These are phyloP conservation scores for Empidonax traillii DNA, from an alignment of 2,113 vertebrate genomes.

Conservation along the genomic window DNA sequence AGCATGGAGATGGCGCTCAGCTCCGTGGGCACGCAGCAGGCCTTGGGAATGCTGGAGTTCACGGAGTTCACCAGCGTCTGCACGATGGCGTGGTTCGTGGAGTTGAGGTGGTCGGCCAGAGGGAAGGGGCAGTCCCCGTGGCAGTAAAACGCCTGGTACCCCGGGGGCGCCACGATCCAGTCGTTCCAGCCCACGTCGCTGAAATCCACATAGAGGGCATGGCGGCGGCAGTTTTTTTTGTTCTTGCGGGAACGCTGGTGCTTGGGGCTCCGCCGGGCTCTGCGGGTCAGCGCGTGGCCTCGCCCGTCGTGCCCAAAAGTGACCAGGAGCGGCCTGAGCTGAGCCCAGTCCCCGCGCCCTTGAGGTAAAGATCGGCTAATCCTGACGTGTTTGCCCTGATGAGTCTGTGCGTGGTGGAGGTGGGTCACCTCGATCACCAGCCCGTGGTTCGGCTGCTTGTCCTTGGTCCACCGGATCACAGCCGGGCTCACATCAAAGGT, in stretches of 20 bases:
- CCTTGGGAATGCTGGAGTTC: slow-evolving; percentile 96
- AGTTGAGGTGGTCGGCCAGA: slow-evolving; percentile 96
- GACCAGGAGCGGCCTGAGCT: slow-evolving; percentile 93
- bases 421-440: slow-evolving; percentile 91
- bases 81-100: slow-evolving; percentile 97
- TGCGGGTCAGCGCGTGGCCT: slow-evolving; percentile 85
- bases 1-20: slow-evolving; percentile 99
- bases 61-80: slow-evolving; percentile 99
- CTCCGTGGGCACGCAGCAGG: slow-evolving; percentile 97
- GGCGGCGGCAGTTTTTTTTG: slow-evolving; percentile 92
- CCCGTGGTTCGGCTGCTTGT: slow-evolving; percentile 91
- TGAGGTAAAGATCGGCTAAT: slow-evolving; percentile 91
- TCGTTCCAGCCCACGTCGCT: slow-evolving; percentile 98
- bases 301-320: slow-evolving; percentile 96
- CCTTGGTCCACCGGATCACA: slow-evolving; percentile 92
- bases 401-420: slow-evolving; percentile 80
- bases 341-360: slow-evolving; percentile 88
- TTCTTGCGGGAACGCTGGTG: slow-evolving; percentile 86
- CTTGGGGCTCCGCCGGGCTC: slow-evolving; percentile 90
- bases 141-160: slow-evolving; percentile 98
- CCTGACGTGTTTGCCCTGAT: slow-evolving; percentile 90
- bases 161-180: slow-evolving; percentile 98
- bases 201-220: slow-evolving; percentile 96
- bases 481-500: slow-evolving; percentile 97
- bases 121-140: slow-evolving; percentile 98